A percentile compares a stretch with the other conserved stretches of the same genome.
Conservation (phyloP, 2,797 vertebrate species). For the Rhinichthys osculus region DNA sequence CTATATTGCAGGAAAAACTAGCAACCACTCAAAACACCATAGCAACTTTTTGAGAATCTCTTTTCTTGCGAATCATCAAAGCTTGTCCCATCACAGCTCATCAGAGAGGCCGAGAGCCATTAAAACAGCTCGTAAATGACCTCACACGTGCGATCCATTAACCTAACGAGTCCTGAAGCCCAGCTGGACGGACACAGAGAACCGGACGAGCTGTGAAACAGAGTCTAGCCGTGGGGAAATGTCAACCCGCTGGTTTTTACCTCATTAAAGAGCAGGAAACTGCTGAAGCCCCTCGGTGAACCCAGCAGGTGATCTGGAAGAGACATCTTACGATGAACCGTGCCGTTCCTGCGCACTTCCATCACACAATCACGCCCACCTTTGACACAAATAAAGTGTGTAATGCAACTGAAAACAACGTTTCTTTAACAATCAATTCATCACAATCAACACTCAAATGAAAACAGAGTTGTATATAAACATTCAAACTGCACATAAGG, state of each 20-base stretch:
- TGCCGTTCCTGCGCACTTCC: conserved; percentile 77
- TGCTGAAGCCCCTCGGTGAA: conserved; percentile 65
- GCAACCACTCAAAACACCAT: not conserved
- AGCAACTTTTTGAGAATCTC: no score
- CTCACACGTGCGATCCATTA: conserved; percentile 2
- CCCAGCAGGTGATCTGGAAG: conserved; percentile 73
- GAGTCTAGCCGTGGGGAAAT: not conserved
- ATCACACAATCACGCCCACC: conserved; percentile 83
- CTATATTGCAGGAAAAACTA: no score
- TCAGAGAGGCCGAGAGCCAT: not conserved
- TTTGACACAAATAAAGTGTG: conserved; percentile 60
- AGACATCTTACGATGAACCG: conserved; percentile 71
- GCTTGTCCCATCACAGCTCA: not conserved
- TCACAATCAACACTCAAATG: not conserved
- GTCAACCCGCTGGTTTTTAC: conserved; percentile 63
- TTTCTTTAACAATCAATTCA: not conserved
- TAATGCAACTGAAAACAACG: not conserved
- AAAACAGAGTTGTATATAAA: not conserved
- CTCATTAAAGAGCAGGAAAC: conserved; percentile 81
- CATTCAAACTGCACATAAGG: no score
- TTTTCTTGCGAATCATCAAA: not conserved
- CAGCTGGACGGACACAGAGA: not conserved
- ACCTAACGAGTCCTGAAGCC: conserved; percentile 3
- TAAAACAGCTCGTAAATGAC: conserved; percentile 5
- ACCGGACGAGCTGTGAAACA: not conserved